Evolutionary conservation across 2,888 invertebrate genomes (phyloP).

Genomic region (Ellobium chinense): DNA sequence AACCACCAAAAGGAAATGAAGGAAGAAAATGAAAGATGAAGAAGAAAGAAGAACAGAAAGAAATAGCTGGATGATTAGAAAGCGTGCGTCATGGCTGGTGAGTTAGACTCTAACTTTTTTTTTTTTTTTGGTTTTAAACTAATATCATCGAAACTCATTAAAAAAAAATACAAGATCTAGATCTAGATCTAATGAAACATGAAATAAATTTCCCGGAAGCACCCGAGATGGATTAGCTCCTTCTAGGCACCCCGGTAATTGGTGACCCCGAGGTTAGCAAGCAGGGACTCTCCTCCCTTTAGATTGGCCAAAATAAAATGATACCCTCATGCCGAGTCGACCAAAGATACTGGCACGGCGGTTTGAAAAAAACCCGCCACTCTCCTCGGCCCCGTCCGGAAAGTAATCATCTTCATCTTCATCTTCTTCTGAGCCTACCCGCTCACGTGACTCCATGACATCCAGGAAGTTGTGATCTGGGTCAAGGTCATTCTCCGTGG

Average conservation of each 20-base stretch:
- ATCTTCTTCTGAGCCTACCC: conserved; percentile 41
- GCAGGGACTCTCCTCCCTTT: no score
- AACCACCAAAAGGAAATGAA: background rate
- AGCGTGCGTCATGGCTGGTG: background rate
- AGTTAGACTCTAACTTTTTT: background rate
- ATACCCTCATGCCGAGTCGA: no score
- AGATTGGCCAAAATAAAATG: no score
- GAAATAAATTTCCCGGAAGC: no score
- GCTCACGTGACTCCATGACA: conserved; percentile 28
- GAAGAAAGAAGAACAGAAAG: background rate
- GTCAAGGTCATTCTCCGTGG: conserved; percentile 31
- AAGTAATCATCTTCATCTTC: no score
- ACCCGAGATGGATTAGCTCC: no score
- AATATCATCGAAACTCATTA: background rate
- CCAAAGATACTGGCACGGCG: no score
- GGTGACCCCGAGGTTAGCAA: no score
- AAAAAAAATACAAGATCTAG: background rate
- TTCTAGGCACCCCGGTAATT: no score
- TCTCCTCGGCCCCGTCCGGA: no score
- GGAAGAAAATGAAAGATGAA: background rate
- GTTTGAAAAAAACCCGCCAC: no score
- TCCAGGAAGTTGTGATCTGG: conserved; percentile 20
- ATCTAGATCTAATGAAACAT: no score
- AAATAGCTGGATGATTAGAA: background rate
- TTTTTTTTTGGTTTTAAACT: background rate